Evolutionary conservation across 2,888 invertebrate species (phyloP).

Genomic region (Yponomeuta malinellus): DNA sequence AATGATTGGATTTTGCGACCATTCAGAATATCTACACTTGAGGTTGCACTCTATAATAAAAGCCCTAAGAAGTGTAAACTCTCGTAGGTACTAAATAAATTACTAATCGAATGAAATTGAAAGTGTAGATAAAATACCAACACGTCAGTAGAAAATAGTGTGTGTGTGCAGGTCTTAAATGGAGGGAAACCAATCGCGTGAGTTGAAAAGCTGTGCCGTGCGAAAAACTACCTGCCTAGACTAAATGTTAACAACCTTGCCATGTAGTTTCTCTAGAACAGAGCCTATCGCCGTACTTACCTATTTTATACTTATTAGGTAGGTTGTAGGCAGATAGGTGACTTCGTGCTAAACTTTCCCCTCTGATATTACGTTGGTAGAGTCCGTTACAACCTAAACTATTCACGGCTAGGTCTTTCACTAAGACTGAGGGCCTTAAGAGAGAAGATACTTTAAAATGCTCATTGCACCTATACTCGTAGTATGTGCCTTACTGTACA

Average conservation of each 20-base stretch:
- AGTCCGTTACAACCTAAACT: background rate
- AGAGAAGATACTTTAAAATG: too few relatives aligned
- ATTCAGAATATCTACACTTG: too few relatives aligned
- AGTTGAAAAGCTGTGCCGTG: slow-evolving; percentile 54
- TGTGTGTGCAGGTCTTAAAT: slow-evolving; percentile 29
- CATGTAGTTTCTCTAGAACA: slow-evolving; percentile 43
- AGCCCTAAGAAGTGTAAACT: too few relatives aligned
- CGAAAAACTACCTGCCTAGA: slow-evolving; percentile 41
- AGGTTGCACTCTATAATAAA: too few relatives aligned
- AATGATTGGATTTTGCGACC: too few relatives aligned
- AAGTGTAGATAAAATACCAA: background rate
- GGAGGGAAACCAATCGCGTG: slow-evolving; percentile 57
- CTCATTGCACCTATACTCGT: too few relatives aligned
- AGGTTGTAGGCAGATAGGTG: background rate
- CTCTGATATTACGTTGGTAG: background rate
- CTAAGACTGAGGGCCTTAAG: background rate
- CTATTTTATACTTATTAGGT: slow-evolving; percentile 2
- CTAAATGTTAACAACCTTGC: slow-evolving; percentile 51
- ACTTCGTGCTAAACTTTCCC: background rate
- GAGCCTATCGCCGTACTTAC: slow-evolving; percentile 24
- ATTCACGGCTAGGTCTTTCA: background rate
- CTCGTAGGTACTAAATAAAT: too few relatives aligned
- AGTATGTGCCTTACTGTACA: background rate
- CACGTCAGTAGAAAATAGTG: background rate
- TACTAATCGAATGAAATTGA: background rate